Base-by-base conservation (phyloP, 2,113 vertebrate genomes). In the Tragulus kanchil region DNA sequence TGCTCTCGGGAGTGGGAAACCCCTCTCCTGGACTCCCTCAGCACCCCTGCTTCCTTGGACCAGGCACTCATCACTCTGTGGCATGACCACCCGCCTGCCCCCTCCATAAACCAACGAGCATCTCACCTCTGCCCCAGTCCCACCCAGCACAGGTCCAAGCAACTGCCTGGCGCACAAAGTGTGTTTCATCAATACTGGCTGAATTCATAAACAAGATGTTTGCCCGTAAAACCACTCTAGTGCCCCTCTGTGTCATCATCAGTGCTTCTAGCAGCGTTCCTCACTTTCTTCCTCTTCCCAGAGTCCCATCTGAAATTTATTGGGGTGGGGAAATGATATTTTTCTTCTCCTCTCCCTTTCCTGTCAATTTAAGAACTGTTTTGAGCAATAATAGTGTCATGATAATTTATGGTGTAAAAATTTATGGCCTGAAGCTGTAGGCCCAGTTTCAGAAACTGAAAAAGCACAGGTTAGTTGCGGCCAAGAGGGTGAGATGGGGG, bases 301-400 rank as follows among this genome's bases (percentile, higher is more conserved):
- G 2, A 19, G 59, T 17, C 26, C 14, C 21, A 6, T 36, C 21
- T 11, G 42, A 94, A 85, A 82, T 90, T 85, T 71, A 88, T 19
- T 77, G 48, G 13, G 28, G 50, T 11, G 15, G 65, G 23, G 84
- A 67, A 82, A 28, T 54, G 71, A 16, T 84, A 61, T 79, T 61
- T 91, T 67, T 13, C 58, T 85, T 86, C 67, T 79, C 65, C 13
- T n/a, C 62, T 97, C 21, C 50, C 90, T 96, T 89, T 17, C 31
- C 83, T 89, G 83, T 92, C 95, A 85, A 1, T 65, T 65, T 90
- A 71, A 95, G 48, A 56, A 71, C 89, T 85, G 48, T 67, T 82
- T 50, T 82, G 69, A 85, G 85, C 78, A 78, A 50, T 83, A 78
- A 62, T 48, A 36, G 7, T 67, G 78, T 85, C 89, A 36, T 9